Base-by-base conservation (phyloP, 2,888 invertebrate species). In the Athetis lepigone region DNA sequence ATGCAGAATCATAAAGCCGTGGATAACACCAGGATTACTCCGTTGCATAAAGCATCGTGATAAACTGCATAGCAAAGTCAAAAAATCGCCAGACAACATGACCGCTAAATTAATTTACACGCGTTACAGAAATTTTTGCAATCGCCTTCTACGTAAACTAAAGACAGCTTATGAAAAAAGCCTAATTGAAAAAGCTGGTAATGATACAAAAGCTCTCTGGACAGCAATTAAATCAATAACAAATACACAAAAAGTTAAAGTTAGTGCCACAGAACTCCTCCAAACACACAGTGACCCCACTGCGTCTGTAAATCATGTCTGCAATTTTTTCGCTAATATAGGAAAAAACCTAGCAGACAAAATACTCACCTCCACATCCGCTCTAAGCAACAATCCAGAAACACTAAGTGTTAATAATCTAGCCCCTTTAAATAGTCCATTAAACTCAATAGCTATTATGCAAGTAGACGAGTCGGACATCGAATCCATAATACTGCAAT, bases 191-290 rank as follows among this genome's bases (percentile, higher is more conserved):
- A 19, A 42, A 42, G 42, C 42, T 1, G 42, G 42, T 21, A 42
- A 42, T 7, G 13, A 42, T 42, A 5, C 42, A 42, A 42, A 42
- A 11, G 42, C 42, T 18, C 42, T 42, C 9, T 42, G 42, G 42
- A 2, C 2, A 42, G 42, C 42, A 9, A 21, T 42, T 4, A 42
- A 42, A 42, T 9, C 9, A 11, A 42, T 42, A 42, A 21, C 42
- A 21, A 42, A 42, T 5, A 42, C 42, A 13, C 21, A 21, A 9
- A 42, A 42, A 23, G 8, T 8, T 42, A 42, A 42, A 21, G 4
- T 5, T 21, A 42, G 11, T 42, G 2, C 42, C 1, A 21, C 11
- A 5, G 21, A 42, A 9, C 42, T 42, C 2, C 11, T 42, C 2
- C 19, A 42, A 42, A 21, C 13, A 9, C 3, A 5, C 5, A 42